Conservation (phyloP, 2,888 invertebrate species). For the Platycheirus albimanus region DNA sequence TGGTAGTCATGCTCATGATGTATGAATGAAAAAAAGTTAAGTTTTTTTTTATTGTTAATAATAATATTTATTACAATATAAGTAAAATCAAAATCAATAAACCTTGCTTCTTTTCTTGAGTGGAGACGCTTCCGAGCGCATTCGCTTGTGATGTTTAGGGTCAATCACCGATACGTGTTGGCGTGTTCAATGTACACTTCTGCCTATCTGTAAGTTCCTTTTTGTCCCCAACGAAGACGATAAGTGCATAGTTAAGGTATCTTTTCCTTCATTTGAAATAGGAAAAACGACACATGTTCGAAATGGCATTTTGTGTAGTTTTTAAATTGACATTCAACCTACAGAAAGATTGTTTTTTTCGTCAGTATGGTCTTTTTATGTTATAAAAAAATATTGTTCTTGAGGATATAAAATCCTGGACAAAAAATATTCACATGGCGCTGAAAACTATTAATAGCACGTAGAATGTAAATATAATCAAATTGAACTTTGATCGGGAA, state of each 20-base stretch:
- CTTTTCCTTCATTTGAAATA: slow-evolving; percentile 2
- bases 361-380: background rate
- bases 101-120: slow-evolving; percentile 11
- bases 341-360: no score
- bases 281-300: slow-evolving; percentile 7
- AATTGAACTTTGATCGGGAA: no score
- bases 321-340: slow-evolving; percentile 20
- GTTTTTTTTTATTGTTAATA: slow-evolving; percentile 2
- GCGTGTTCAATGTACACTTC: slow-evolving; percentile 24
- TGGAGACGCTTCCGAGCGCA: slow-evolving; percentile 57
- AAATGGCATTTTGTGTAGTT: slow-evolving; percentile 31
- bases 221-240: slow-evolving; percentile 16
- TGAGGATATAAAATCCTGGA: no score
- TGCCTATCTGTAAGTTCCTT: slow-evolving; percentile 12
- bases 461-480: no score
- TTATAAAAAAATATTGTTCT: no score
- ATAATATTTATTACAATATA: slow-evolving; percentile 34
- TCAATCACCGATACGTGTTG: slow-evolving; percentile 74
- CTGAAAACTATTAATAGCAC: no score
- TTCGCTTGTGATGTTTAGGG: slow-evolving; percentile 57
- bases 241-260: slow-evolving; percentile 37
- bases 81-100: slow-evolving; percentile 23
- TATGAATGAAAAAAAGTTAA: slow-evolving; percentile 40
- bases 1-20: background rate
- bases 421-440: no score